Evolutionary conservation across 2,113 vertebrate genomes (phyloP).

Genomic region (Orycteropus afer): DNA sequence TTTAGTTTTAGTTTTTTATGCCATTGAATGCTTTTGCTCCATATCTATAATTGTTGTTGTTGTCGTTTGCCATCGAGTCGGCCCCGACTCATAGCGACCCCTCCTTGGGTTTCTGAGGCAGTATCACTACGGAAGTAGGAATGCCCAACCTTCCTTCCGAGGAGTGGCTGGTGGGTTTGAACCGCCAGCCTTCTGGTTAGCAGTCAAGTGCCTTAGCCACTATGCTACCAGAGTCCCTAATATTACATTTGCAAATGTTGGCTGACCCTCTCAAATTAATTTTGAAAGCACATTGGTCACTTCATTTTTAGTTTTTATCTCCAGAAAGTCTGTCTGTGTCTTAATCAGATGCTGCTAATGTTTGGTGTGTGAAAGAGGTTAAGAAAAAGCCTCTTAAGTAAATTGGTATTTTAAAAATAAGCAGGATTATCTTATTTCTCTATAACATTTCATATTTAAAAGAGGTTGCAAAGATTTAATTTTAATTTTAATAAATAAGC

Average conservation of each 20-base stretch:
- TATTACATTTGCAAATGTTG: conserved; percentile 22
- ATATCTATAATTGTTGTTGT: conserved; percentile 7
- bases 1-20: background rate
- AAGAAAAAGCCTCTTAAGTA: background rate
- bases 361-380: conserved; percentile 15
- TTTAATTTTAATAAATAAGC: conserved; percentile 28
- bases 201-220: too few relatives aligned
- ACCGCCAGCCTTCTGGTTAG: too few relatives aligned
- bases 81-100: too few relatives aligned
- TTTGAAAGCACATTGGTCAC: conserved; percentile 43
- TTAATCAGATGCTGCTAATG: conserved; percentile 30
- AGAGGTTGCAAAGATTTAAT: background rate
- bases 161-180: too few relatives aligned
- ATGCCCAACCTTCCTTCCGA: too few relatives aligned
- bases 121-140: too few relatives aligned
- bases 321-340: background rate
- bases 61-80: too few relatives aligned
- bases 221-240: background rate
- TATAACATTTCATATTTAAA: background rate
- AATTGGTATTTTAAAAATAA: conserved; percentile 33
- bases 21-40: background rate
- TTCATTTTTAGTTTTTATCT: conserved; percentile 58
- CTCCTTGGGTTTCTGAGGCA: too few relatives aligned
- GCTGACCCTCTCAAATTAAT: conserved; percentile 35
- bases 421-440: background rate